Percentiles rank a stretch among this genome's conserved stretches.
Evolutionary conservation across 23 tunicate species (phyloP).

Genomic region (Pegea sp.): DNA sequence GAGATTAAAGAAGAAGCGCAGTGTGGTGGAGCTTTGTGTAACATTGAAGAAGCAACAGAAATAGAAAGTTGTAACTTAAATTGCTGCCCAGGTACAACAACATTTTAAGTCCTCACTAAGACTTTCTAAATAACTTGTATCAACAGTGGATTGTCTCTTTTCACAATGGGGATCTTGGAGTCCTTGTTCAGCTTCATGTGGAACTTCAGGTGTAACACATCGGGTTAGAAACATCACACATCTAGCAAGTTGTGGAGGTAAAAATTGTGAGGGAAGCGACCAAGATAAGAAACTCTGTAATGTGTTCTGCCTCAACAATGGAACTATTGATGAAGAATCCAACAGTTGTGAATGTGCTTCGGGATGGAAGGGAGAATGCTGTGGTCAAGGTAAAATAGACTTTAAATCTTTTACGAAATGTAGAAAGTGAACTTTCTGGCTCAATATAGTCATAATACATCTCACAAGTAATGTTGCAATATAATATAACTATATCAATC

Average conservation of each 20-base stretch:
- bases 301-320: background rate
- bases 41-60: background rate
- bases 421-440: no score
- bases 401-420: no score
- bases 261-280: background rate
- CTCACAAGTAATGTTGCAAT: no score
- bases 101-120: no score
- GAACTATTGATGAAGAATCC: background rate
- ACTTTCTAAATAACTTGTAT: no score
- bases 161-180: background rate
- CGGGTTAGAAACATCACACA: background rate
- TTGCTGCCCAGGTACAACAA: background rate
- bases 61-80: background rate
- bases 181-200: background rate
- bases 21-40: background rate
- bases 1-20: background rate
- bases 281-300: background rate
- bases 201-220: background rate
- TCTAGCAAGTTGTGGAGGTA: background rate
- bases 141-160: background rate
- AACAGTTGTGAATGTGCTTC: background rate
- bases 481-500: no score
- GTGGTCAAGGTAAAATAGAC: background rate
- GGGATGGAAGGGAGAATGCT: slow-evolving; percentile 1
- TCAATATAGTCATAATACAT: no score